Base-by-base conservation (phyloP, 2,797 vertebrate genomes). In the Acanthopagrus latus region DNA sequence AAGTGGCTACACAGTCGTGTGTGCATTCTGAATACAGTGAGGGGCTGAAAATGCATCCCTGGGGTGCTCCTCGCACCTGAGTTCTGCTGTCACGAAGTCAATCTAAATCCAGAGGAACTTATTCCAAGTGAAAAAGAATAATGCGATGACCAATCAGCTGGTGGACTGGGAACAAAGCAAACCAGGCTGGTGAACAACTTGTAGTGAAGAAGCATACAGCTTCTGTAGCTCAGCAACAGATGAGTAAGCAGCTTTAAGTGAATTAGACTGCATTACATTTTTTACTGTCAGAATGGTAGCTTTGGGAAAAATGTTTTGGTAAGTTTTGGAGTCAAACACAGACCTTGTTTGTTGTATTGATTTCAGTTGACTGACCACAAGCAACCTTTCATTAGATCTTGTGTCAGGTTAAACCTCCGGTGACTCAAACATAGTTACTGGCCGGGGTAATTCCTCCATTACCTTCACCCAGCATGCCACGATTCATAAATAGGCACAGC, bases 311-410 rank as follows among this genome's bases (percentile, higher is more conserved):
- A 0, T 27, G 27, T 3, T 27, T 27, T 3, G 27, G 8, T 16
- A 3, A 38, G 6, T 59, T 11, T 7, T 4, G 2, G 13, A 56
- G 7, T 33, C 27, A 50, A 44, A 57, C 7, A n/a, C 18, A 57
- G 21, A 21, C 6, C 43, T 16, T 16, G 41, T n/a, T 27, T 5
- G 33, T 48, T 48, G 17, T 29, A 47, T 2, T 47, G 56, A 68
- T 56, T 23, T 50, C 11, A 63, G 46, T 5, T 57, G 48, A 29
- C 38, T 14, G 18, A 58, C 38, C 18, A 47, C 17, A 56, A 29
- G 65, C 51, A 69, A 46, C 16, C 23, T 27, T 21, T 29, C 13
- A 58, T 57, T 66, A 57, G 13, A 47, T 17, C 65, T 64, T 43
- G 54, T 41, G 58, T 46, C 55, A 38, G 46, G 10, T 67, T 47